Evolutionary conservation across 2,113 vertebrate species (phyloP).

Genomic region (Morone chrysops): DNA sequence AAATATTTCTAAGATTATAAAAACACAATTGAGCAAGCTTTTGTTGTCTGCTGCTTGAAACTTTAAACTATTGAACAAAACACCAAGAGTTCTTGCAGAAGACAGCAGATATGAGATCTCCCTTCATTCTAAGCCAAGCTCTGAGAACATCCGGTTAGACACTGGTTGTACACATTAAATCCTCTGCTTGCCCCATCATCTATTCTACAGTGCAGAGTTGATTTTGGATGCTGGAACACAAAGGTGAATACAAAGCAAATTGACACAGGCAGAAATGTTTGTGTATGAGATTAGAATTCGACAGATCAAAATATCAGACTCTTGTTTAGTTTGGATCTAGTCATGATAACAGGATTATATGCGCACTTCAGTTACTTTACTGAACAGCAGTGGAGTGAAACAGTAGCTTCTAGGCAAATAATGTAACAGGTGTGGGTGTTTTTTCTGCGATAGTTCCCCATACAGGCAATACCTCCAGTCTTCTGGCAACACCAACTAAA

Average conservation of each 20-base stretch:
- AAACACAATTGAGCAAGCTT: neutral
- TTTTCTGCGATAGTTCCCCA: constrained; percentile 1
- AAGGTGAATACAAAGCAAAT: constrained; percentile 35
- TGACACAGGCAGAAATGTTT: constrained; percentile 35
- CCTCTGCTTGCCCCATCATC: constrained; percentile 4
- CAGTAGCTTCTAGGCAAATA: constrained; percentile 23
- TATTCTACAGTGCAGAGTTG: neutral
- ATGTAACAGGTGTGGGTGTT: constrained; percentile 19
- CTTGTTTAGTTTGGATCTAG: constrained; percentile 34
- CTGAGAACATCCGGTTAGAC: neutral
- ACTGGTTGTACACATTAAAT: neutral
- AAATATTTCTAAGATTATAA: neutral
- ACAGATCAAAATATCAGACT: constrained; percentile 14
- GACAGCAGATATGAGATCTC: neutral
- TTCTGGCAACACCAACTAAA: constrained; percentile 14
- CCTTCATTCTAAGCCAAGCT: neutral
- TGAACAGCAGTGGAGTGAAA: constrained; percentile 7
- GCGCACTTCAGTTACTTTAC: constrained; percentile 21
- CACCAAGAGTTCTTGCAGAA: neutral
- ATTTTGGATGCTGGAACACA: constrained; percentile 3
- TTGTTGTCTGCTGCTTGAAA: neutral
- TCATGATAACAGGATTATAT: constrained; percentile 27
- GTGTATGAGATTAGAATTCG: constrained; percentile 5
- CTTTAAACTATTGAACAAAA: neutral
- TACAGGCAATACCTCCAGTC: constrained; percentile 20